Percentiles rank a stretch among this genome's conserved stretches.
Evolutionary conservation across 2,113 vertebrate species (phyloP).

Genomic region (Bubo scandiacus): DNA sequence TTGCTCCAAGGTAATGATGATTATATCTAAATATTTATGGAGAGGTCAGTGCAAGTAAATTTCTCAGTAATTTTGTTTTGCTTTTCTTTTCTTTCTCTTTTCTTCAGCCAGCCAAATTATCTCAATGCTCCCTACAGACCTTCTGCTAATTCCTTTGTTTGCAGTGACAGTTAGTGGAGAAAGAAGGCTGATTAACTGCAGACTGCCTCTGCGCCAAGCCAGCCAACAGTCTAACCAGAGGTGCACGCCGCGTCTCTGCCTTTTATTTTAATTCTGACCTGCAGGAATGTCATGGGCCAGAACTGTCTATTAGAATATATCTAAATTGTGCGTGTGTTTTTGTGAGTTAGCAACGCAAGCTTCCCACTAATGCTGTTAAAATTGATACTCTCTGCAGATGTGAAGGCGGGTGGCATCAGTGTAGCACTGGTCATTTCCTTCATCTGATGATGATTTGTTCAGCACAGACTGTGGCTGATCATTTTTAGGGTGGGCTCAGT

Average conservation of each 20-base stretch:
- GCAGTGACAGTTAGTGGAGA: conserved; percentile 63
- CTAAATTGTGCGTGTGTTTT: neutral
- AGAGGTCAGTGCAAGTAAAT: conserved; percentile 67
- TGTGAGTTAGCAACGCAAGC: neutral
- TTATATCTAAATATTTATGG: conserved; percentile 75
- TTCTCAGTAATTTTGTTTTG: conserved; percentile 59
- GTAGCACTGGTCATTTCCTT: neutral
- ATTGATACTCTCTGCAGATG: neutral
- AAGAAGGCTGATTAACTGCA: conserved; percentile 69
- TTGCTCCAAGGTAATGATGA: conserved; percentile 68
- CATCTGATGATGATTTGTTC: neutral
- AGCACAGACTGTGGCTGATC: neutral
- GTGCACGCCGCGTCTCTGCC: neutral
- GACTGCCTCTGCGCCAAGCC: neutral
- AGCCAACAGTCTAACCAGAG: conserved; percentile 36
- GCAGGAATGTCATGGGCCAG: conserved; percentile 39
- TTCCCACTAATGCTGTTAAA: neutral
- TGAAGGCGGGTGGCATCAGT: neutral
- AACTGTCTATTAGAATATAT: conserved; percentile 35
- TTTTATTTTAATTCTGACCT: conserved; percentile 55
- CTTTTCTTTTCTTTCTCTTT: conserved; percentile 58
- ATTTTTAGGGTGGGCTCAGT: neutral
- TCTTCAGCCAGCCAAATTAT: conserved; percentile 67
- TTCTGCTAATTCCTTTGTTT: conserved; percentile 72
- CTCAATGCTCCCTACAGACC: conserved; percentile 65